Evolutionary conservation across 2,888 invertebrate genomes (phyloP).

Genomic region (Miltochrista miniata): DNA sequence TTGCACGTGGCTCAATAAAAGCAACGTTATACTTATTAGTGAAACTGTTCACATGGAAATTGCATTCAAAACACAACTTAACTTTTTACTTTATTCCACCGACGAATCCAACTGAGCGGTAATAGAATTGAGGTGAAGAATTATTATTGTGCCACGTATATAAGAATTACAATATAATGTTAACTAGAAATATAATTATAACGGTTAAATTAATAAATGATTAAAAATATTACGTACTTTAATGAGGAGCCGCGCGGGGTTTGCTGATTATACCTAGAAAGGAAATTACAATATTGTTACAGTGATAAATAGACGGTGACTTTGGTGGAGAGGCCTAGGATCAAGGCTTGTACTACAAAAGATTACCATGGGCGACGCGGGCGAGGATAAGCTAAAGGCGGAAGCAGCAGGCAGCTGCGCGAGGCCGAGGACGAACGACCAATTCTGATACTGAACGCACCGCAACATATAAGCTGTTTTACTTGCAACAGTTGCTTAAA

Average conservation of each 20-base stretch:
- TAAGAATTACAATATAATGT: not conserved
- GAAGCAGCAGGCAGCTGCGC: slow-evolving; percentile 74
- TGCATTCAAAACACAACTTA: slow-evolving; percentile 24
- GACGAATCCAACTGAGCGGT: not conserved
- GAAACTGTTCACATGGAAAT: slow-evolving; percentile 41
- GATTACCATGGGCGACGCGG: slow-evolving; percentile 74
- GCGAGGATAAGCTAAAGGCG: slow-evolving; percentile 80
- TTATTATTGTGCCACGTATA: not conserved
- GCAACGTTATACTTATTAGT: slow-evolving; percentile 40
- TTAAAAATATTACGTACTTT: slow-evolving; percentile 75
- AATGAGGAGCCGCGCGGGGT: slow-evolving; percentile 80
- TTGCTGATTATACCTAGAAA: slow-evolving; percentile 83
- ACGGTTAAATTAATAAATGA: slow-evolving; percentile 29
- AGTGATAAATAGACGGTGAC: slow-evolving; percentile 59
- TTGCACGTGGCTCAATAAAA: slow-evolving; percentile 65
- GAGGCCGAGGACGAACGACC: slow-evolving; percentile 79
- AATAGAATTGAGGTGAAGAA: not conserved
- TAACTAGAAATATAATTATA: not conserved
- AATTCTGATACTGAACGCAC: slow-evolving; percentile 67
- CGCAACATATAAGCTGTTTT: slow-evolving; percentile 58
- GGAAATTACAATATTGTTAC: slow-evolving; percentile 72
- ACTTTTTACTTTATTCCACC: not conserved
- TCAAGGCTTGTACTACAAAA: slow-evolving; percentile 74
- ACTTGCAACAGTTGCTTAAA: slow-evolving; percentile 41
- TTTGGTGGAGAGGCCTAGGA: slow-evolving; percentile 71